These are phyloP conservation scores for Chloromyia formosa DNA, from an alignment of 2,888 invertebrate genomes.

Conservation along the genomic window DNA sequence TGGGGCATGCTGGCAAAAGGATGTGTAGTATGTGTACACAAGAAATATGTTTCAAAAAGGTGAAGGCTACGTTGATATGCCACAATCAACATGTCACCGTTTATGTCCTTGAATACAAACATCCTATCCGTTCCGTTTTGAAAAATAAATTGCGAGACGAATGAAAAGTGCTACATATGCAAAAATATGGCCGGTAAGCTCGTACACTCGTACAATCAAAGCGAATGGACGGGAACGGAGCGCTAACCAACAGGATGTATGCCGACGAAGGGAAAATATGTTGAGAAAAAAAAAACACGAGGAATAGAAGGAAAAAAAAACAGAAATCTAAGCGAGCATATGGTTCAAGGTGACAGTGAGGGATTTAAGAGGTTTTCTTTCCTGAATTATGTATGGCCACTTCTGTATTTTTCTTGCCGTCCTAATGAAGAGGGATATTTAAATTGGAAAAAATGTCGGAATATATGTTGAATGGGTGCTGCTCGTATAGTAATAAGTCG, in stretches of 20 bases:
- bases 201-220: background rate
- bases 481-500: too few species aligned
- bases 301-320: background rate
- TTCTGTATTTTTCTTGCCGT: too few species aligned
- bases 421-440: too few species aligned
- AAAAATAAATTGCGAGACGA: background rate
- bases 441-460: too few species aligned
- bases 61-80: background rate
- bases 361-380: constrained; percentile 8
- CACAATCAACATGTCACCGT: constrained; percentile 2
- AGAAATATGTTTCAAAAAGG: background rate
- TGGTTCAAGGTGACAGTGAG: constrained; percentile 8
- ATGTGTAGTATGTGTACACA: too few species aligned
- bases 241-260: background rate
- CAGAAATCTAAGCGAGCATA: background rate
- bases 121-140: background rate
- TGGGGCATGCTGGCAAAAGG: too few species aligned
- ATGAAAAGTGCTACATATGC: constrained; percentile 4
- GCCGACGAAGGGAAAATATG: background rate
- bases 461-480: too few species aligned
- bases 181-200: background rate
- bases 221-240: background rate
- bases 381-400: background rate
- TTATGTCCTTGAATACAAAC: constrained; percentile 1
- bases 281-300: background rate